Conservation (phyloP, 2,797 vertebrate genomes). For the Etheostoma perlongum region DNA sequence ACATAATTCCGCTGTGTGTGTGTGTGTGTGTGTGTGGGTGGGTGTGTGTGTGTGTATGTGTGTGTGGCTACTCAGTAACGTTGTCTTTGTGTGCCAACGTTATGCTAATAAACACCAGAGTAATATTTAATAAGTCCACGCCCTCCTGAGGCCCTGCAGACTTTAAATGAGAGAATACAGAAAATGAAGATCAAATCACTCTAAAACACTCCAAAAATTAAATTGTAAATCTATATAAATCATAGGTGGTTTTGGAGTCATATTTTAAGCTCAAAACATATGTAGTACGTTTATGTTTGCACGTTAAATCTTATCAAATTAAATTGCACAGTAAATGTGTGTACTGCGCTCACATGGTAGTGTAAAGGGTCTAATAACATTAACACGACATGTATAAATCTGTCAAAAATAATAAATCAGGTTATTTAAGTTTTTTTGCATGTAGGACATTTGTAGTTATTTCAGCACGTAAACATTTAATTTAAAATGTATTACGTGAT, state of each 20-base stretch:
- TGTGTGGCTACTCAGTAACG: slow-evolving; percentile 2
- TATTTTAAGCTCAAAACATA: background rate
- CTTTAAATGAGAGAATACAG: background rate
- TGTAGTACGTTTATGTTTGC: background rate
- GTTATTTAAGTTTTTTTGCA: slow-evolving; percentile 4
- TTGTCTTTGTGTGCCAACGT: slow-evolving; percentile 46
- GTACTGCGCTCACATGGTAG: background rate
- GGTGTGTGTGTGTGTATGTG: slow-evolving; percentile 15
- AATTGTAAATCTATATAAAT: background rate
- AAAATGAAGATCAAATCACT: background rate
- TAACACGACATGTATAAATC: background rate
- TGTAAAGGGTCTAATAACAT: background rate
- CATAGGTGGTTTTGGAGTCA: rapidly evolving
- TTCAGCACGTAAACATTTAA: background rate
- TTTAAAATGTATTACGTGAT: background rate
- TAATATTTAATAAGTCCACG: slow-evolving; percentile 53
- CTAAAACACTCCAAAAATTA: background rate
- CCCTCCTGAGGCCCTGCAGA: slow-evolving; percentile 39
- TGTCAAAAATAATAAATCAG: too few species aligned
- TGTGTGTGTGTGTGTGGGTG: slow-evolving; percentile 26
- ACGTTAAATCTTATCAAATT: background rate
- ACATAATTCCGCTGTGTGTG: background rate
- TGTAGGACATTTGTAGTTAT: background rate
- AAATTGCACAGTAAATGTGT: background rate
- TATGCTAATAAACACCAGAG: slow-evolving; percentile 35